Percentiles rank a stretch among this genome's conserved stretches.
phyloP scores from a whole-genome alignment of 1,140 invertebrate genomes.

The Vollenhovia emeryi region DNA sequence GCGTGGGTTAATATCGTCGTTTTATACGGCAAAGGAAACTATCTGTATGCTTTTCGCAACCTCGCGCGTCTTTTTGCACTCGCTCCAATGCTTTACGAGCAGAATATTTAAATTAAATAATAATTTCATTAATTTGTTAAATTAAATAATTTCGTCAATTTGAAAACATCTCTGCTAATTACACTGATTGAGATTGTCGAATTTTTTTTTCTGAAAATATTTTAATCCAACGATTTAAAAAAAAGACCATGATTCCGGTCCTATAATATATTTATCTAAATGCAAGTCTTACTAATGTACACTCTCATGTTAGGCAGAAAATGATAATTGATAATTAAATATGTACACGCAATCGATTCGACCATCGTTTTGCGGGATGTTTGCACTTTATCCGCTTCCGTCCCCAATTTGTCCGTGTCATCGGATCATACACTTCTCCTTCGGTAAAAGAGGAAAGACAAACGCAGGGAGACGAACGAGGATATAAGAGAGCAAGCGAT shows the following conservation, averaged over 20 bases:
- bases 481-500: constrained; percentile 24
- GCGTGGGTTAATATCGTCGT: neutral
- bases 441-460: neutral
- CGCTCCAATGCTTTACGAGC: neutral
- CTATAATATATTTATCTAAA: neutral
- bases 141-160: neutral
- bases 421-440: neutral
- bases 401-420: neutral
- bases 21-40: neutral
- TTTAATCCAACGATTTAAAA: neutral
- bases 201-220: neutral
- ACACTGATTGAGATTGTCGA: neutral
- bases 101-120: neutral
- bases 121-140: too few relatives aligned
- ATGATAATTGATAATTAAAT: constrained; percentile 4
- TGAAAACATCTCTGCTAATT: neutral
- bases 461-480: constrained; percentile 6
- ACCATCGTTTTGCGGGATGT: neutral
- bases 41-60: neutral
- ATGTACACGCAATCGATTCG: neutral
- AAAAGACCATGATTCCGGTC: neutral
- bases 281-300: neutral
- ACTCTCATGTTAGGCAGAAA: neutral
- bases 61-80: neutral
- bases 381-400: neutral